Evolutionary conservation across 2,113 vertebrate species (phyloP).

Genomic region (Gymnorhina tibicen): DNA sequence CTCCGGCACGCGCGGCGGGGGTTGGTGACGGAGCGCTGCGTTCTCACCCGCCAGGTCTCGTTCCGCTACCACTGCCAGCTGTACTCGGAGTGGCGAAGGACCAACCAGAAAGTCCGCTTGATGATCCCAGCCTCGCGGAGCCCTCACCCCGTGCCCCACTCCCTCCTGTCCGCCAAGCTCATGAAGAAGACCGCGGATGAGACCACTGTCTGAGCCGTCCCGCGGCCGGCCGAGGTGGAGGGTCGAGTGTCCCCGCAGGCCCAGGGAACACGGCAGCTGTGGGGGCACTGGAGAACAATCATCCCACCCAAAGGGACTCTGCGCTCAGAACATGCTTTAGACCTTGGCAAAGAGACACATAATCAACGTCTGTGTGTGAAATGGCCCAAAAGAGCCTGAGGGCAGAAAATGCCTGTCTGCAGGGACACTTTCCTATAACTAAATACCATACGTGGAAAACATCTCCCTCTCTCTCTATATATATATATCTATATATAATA

Average conservation of each 20-base stretch:
- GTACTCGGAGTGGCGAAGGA: constrained; percentile 94
- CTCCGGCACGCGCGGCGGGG: accelerated
- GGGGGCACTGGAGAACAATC: neutral
- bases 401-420: constrained; percentile 13
- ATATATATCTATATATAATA: constrained; percentile 42
- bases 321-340: neutral
- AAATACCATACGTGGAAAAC: neutral
- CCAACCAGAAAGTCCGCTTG: constrained; percentile 91
- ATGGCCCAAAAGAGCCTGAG: neutral
- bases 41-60: constrained; percentile 80
- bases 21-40: neutral
- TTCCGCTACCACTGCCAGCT: constrained; percentile 98
- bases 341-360: neutral
- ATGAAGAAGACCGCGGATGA: constrained; percentile 85
- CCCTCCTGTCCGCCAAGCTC: constrained; percentile 82
- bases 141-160: constrained; percentile 78
- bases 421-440: constrained; percentile 34
- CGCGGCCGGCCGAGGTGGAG: accelerated
- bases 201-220: constrained; percentile 82
- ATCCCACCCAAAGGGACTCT: neutral
- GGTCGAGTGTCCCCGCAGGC: accelerated
- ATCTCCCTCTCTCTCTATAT: neutral
- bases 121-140: constrained; percentile 80
- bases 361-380: neutral
- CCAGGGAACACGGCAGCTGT: neutral